Percentiles rank a stretch among this genome's conserved stretches.
Conservation (phyloP, 30 jellyfish, hydroid and myxozoan species). For the Aurelia aurita complex sp. Pacific region DNA sequence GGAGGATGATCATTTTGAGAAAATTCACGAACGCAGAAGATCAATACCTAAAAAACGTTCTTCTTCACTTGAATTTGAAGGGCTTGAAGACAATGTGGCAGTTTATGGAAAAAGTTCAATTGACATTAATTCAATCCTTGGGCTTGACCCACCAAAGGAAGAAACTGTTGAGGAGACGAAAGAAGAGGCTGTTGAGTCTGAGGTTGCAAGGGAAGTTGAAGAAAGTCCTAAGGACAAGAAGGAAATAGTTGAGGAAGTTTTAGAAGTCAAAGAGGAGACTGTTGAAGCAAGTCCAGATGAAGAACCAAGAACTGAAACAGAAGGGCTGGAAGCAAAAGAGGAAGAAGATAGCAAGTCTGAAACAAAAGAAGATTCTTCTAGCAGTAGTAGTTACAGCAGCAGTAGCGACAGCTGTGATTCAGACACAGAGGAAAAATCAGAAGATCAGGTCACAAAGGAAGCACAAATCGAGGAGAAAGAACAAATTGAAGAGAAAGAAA, state of each 20-base stretch:
- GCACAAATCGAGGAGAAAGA: neutral
- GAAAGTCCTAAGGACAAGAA: neutral
- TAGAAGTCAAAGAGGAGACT: neutral
- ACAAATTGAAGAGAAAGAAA: neutral
- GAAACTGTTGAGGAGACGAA: conserved; percentile 53
- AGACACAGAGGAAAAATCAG: too few relatives aligned
- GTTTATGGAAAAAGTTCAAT: conserved; percentile 61
- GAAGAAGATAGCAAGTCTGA: neutral
- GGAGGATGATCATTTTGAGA: conserved; percentile 26
- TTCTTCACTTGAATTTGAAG: conserved; percentile 69
- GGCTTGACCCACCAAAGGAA: conserved; percentile 57
- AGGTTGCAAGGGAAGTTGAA: conserved; percentile 14
- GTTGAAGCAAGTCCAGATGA: conserved; percentile 3
- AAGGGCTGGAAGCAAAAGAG: too few relatives aligned
- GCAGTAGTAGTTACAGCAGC: too few relatives aligned
- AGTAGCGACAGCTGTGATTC: too few relatives aligned
- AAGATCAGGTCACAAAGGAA: too few relatives aligned
- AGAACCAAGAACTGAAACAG: too few relatives aligned
- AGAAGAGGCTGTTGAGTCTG: neutral
- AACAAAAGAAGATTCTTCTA: too few relatives aligned
- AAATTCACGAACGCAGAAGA: conserved; percentile 36
- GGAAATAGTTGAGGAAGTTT: neutral
- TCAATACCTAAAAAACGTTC: conserved; percentile 60
- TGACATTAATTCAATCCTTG: conserved; percentile 68
- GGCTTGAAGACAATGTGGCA: conserved; percentile 61